Base-by-base conservation (phyloP, 1,140 invertebrate species). In the Gryon sp. region DNA sequence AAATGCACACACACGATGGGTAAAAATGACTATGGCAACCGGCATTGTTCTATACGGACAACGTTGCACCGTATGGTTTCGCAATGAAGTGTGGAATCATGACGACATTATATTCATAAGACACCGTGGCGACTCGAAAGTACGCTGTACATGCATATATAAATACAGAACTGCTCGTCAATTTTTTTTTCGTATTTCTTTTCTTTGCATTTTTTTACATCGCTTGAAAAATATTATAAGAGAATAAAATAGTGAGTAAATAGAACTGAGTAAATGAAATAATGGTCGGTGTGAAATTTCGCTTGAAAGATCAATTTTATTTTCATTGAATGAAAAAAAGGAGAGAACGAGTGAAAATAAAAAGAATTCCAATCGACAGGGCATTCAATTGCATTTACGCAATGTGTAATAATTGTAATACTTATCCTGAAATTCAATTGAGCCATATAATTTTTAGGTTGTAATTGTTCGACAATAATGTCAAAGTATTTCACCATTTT, bases 91-190 rank as follows among this genome's bases (percentile, higher is more conserved):
- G 81, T 84, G 79, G 82, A 84, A 84, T 83, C 81, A 79, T 83
- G 82, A 83, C 80, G 80, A 83, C 78, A 82, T 82, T 84, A 83
- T 83, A 80, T 81, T 84, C 80, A 83, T 82, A 83, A 81, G 80
- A 82, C 68, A 43, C 32, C 57, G 66, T 60, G 69, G 72, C 68
- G 78, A 78, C 76, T 80, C 59, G 75, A 75, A 80, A 77, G 63
- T 73, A 68, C 40, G 18, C 63, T 53, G 65, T 72, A 34, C 57
- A 57, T 66, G 16, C 55, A 59, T 65, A 62, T 72, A 75, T 52
- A 36, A 53, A 43, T 30, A 24, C 22, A 3, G 34, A 14, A 0
- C 24, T 41, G 50, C 38, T 48, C 43, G 45, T 46, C 53, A 60
- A 30, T 45, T 59, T 59, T 74, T 59, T 30, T 32, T 62, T 43